Evolutionary conservation across 1,140 invertebrate genomes (phyloP).

Genomic region (Pogonomyrmex barbatus): DNA sequence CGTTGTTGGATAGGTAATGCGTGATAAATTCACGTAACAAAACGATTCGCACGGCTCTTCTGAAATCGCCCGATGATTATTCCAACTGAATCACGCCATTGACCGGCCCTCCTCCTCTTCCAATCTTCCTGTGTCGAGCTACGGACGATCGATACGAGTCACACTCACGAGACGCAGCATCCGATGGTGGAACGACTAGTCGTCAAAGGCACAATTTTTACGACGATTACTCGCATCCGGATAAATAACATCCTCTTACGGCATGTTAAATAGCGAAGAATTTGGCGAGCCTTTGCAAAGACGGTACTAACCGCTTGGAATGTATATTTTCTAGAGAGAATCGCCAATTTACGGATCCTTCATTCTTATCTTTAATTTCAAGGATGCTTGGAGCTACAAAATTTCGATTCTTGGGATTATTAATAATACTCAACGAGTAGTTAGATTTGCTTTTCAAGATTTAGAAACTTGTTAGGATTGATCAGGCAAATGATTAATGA

Average conservation of each 20-base stretch:
- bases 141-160: slow-evolving; percentile 71
- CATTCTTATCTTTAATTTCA: not conserved
- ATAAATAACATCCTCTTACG: slow-evolving; percentile 31
- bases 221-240: slow-evolving; percentile 31
- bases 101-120: slow-evolving; percentile 60
- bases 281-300: not conserved
- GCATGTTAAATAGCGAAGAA: not conserved
- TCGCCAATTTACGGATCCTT: not conserved
- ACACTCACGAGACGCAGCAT: slow-evolving; percentile 67
- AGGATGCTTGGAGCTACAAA: not conserved
- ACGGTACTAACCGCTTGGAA: not conserved
- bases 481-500: not conserved
- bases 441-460: not conserved
- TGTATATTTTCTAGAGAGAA: not conserved
- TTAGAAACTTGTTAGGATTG: not conserved
- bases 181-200: slow-evolving; percentile 72
- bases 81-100: slow-evolving; percentile 57
- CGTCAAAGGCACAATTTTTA: slow-evolving; percentile 47
- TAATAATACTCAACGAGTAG: not conserved
- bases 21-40: not conserved
- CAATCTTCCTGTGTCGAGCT: slow-evolving; percentile 43
- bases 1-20: not conserved
- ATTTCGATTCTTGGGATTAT: not conserved
- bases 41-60: not conserved
- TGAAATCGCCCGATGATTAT: slow-evolving; percentile 18